These are phyloP conservation scores for Chaenocephalus aceratus DNA, from an alignment of 2,113 vertebrate genomes.

Conservation along the genomic window DNA sequence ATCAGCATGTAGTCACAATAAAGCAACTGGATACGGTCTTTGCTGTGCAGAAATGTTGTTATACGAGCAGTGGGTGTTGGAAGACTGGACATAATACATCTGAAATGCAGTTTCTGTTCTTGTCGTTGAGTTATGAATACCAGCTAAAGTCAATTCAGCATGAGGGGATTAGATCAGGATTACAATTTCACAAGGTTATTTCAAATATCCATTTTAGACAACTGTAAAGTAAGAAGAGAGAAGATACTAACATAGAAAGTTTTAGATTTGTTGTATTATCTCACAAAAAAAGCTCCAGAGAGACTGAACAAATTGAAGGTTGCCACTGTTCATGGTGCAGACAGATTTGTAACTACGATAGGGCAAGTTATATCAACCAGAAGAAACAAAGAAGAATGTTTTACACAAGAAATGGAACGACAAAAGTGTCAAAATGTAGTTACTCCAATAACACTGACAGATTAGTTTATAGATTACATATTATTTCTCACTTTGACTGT, in stretches of 20 bases:
- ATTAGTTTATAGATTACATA: neutral
- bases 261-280: neutral
- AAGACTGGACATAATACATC: neutral
- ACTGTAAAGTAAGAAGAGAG: neutral
- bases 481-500: neutral
- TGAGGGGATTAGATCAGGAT: neutral
- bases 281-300: neutral
- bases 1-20: neutral
- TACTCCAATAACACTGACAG: neutral
- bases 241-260: neutral
- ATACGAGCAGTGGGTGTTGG: neutral
- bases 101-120: neutral
- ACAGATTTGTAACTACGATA: neutral
- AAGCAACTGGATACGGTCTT: neutral
- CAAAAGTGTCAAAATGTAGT: no score
- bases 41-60: neutral
- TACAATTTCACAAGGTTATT: neutral
- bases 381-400: no score
- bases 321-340: neutral
- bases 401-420: no score
- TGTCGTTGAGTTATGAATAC: neutral
- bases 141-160: neutral
- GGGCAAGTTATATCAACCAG: neutral
- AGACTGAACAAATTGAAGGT: neutral
- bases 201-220: conserved; percentile 5